These are phyloP conservation scores for Centroberyx gerrardi DNA, from an alignment of 2,797 vertebrate genomes.

Conservation along the genomic window DNA sequence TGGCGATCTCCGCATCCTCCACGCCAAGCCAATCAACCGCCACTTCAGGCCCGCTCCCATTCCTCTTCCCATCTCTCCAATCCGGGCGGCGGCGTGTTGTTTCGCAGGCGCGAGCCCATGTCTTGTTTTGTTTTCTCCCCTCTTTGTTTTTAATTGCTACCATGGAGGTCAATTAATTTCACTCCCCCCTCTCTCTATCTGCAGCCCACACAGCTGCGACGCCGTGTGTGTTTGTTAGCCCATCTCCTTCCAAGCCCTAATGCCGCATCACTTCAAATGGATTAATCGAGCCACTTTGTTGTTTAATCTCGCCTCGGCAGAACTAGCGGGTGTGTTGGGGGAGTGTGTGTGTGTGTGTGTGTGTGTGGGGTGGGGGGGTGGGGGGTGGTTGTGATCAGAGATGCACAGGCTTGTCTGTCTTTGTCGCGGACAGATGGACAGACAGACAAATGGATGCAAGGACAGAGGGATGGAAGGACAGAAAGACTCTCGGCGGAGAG, in stretches of 20 bases:
- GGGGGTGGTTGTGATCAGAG: conserved; percentile 73
- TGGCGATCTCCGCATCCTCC: conserved; percentile 16
- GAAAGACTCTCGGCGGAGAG: conserved; percentile 61
- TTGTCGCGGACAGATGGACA: conserved; percentile 70
- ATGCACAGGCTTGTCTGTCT: conserved; percentile 76
- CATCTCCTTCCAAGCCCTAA: conserved; percentile 85
- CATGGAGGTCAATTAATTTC: conserved; percentile 88
- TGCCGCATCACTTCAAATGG: conserved; percentile 85
- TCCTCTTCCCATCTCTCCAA: conserved; percentile 68
- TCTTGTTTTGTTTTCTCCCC: conserved; percentile 82
- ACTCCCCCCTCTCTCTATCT: conserved; percentile 82
- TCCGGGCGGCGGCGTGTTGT: conserved; percentile 73
- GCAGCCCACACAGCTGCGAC: conserved; percentile 83
- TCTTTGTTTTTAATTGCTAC: conserved; percentile 87
- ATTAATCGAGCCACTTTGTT: conserved; percentile 87
- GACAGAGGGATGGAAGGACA: conserved; percentile 52
- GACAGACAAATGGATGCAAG: conserved; percentile 59
- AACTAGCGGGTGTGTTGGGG: conserved; percentile 79
- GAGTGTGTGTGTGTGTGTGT: too few species aligned
- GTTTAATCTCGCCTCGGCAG: conserved; percentile 87
- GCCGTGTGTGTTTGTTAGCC: conserved; percentile 80
- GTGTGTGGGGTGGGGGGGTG: conserved; percentile 61
- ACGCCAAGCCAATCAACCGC: conserved; percentile 44
- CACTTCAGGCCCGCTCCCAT: conserved; percentile 62
- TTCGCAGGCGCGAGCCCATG: conserved; percentile 75